Evolutionary conservation across 2,113 vertebrate species (phyloP).

Genomic region (Echinops telfairi): DNA sequence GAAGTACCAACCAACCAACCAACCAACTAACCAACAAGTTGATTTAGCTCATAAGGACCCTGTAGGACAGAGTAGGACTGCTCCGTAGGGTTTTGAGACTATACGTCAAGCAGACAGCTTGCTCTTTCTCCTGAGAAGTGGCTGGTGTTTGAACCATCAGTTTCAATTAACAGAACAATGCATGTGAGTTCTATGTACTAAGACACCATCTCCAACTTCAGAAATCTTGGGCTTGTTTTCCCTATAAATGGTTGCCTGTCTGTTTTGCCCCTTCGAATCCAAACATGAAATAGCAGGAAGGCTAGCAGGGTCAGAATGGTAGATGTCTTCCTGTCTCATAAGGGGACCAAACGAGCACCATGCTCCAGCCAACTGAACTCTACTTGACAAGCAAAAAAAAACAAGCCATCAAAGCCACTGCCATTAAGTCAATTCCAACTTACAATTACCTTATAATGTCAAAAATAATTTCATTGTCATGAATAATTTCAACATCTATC

Average conservation of each 20-base stretch:
- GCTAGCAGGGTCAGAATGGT: neutral
- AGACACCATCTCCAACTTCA: neutral
- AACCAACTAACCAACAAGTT: neutral
- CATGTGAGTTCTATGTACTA: neutral
- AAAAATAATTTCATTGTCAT: too few relatives aligned
- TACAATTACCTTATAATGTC: neutral
- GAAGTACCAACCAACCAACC: neutral
- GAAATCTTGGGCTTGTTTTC: neutral
- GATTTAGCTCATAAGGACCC: too few relatives aligned
- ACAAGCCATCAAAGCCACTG: neutral
- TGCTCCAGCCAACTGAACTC: neutral
- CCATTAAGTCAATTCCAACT: too few relatives aligned
- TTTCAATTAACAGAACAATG: too few relatives aligned
- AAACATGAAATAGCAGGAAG: neutral
- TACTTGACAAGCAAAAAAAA: slow-evolving; percentile 39
- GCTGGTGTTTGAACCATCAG: too few relatives aligned
- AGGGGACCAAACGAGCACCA: neutral
- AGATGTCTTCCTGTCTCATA: neutral
- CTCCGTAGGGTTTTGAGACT: too few relatives aligned
- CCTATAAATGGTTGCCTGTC: neutral
- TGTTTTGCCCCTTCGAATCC: neutral
- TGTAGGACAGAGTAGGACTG: too few relatives aligned
- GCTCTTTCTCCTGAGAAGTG: too few relatives aligned
- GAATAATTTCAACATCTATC: too few relatives aligned
- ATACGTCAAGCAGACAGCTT: too few relatives aligned